These are phyloP conservation scores for Archivesica marissinica DNA, from an alignment of 1,140 invertebrate species.

Conservation along the genomic window DNA sequence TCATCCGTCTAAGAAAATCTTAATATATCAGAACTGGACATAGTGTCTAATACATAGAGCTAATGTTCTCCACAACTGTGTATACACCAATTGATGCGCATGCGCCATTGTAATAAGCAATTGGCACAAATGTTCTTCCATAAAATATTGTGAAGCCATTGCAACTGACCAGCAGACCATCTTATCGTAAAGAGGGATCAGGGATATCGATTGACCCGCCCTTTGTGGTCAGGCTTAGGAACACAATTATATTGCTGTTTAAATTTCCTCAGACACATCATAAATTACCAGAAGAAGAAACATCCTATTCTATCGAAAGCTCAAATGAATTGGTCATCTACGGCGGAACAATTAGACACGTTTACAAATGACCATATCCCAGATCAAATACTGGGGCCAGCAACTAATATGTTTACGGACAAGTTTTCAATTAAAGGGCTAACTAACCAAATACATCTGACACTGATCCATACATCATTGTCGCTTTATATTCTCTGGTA, in stretches of 20 bases:
- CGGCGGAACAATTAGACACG: slow-evolving; percentile 29
- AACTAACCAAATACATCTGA: slow-evolving; percentile 13
- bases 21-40: too few relatives aligned
- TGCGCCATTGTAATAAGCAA: too few relatives aligned
- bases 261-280: slow-evolving; percentile 48
- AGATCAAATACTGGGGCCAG: slow-evolving; percentile 40
- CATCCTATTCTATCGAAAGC: slow-evolving; percentile 24
- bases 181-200: background rate
- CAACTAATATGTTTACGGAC: slow-evolving; percentile 40
- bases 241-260: slow-evolving; percentile 46
- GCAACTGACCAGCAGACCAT: too few relatives aligned
- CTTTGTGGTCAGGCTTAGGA: background rate
- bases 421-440: slow-evolving; percentile 52
- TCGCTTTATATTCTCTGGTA: slow-evolving; percentile 5
- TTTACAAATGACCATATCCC: slow-evolving; percentile 39
- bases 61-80: too few relatives aligned
- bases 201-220: background rate
- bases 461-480: slow-evolving; percentile 31
- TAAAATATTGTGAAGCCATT: too few relatives aligned
- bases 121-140: too few relatives aligned
- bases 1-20: too few relatives aligned
- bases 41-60: too few relatives aligned
- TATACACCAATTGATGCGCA: too few relatives aligned
- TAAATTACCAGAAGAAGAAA: slow-evolving; percentile 48
- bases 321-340: slow-evolving; percentile 46